Conservation (phyloP, 1,140 invertebrate genomes). For the Chrysopa pallens region DNA sequence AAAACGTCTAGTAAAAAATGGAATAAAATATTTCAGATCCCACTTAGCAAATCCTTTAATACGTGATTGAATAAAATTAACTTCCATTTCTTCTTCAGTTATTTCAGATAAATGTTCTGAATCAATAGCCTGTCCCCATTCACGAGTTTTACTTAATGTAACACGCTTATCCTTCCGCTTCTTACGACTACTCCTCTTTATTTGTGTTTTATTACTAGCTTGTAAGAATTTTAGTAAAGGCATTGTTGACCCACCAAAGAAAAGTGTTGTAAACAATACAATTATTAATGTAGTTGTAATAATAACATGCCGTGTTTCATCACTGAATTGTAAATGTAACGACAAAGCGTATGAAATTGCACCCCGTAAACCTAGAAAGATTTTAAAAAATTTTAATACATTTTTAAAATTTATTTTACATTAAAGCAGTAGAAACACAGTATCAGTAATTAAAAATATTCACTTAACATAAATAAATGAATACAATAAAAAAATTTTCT, state of each 20-base stretch:
- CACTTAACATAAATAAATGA: too few relatives aligned
- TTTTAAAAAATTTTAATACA: too few relatives aligned
- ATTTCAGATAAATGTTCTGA: constrained; percentile 90
- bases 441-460: too few relatives aligned
- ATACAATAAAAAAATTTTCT: too few relatives aligned
- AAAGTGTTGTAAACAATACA: constrained; percentile 80
- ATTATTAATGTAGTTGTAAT: constrained; percentile 95
- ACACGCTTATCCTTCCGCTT: constrained; percentile 66
- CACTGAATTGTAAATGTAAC: constrained; percentile 85
- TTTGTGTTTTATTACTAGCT: constrained; percentile 26
- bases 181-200: constrained; percentile 30
- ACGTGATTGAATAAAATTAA: constrained; percentile 43
- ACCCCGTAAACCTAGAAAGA: constrained; percentile 62
- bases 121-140: constrained; percentile 93
- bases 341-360: constrained; percentile 97
- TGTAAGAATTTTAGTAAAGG: constrained; percentile 75
- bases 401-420: too few relatives aligned
- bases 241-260: constrained; percentile 94
- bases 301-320: constrained; percentile 86
- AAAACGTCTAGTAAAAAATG: constrained; percentile 87
- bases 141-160: constrained; percentile 88
- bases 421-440: too few relatives aligned
- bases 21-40: constrained; percentile 86
- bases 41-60: constrained; percentile 72
- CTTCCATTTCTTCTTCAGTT: constrained; percentile 86